A percentile compares a stretch with the other conserved stretches of the same genome.
Evolutionary conservation across 2,888 invertebrate genomes (phyloP).

Genomic region (Arrhopalites spinosus): DNA sequence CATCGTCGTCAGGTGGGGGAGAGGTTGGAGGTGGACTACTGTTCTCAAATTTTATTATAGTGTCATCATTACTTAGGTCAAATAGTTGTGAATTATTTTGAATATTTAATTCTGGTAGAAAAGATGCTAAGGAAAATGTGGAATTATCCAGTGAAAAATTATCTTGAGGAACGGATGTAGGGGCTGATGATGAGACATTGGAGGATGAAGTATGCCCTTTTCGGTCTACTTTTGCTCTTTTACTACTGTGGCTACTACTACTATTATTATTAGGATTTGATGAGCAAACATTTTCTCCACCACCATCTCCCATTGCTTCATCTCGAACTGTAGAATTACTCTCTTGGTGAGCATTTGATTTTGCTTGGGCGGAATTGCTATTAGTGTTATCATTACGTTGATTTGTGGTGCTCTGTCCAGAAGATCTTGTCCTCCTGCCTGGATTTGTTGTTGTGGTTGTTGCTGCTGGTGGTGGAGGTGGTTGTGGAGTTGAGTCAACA

Average conservation of each 20-base stretch:
- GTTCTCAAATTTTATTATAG: not conserved
- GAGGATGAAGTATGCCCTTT: not conserved
- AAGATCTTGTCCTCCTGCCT: not conserved
- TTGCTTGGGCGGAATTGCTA: not conserved
- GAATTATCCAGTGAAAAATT: not conserved
- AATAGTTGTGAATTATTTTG: not conserved
- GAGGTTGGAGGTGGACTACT: constrained; percentile 13
- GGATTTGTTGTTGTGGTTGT: not conserved
- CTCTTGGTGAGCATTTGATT: not conserved
- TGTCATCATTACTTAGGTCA: constrained; percentile 8
- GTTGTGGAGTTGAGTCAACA: not conserved
- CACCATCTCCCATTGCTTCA: not conserved
- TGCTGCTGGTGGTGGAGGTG: not conserved
- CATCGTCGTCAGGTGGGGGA: constrained; percentile 11
- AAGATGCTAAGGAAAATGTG: too few species aligned
- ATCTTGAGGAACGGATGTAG: constrained; percentile 9
- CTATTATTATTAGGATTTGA: too few species aligned
- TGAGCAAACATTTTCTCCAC: not conserved
- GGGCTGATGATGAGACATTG: not conserved
- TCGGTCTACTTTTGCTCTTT: constrained; percentile 12
- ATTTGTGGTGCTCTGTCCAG: too few species aligned
- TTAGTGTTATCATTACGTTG: too few species aligned
- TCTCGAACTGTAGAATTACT: too few species aligned
- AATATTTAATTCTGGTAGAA: too few species aligned
- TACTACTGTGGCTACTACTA: not conserved